phyloP scores from a whole-genome alignment of 2,888 invertebrate genomes.

The Endomychus coccineus region DNA sequence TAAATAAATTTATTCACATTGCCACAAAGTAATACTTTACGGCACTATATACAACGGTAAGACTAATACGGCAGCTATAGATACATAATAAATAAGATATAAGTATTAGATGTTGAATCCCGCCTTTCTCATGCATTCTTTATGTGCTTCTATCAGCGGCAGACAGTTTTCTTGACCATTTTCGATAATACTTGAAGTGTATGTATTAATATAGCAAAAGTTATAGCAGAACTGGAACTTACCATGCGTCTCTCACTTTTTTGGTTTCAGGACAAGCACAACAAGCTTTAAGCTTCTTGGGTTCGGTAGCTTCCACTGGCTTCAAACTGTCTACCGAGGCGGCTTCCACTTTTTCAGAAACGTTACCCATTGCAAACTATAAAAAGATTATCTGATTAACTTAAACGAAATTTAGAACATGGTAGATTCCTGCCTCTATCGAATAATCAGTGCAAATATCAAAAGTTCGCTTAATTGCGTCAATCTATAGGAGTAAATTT shows the following conservation, averaged over 20 bases:
- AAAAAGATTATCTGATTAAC: too few species aligned
- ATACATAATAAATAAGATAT: too few species aligned
- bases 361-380: slow-evolving; percentile 51
- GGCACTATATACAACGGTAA: too few species aligned
- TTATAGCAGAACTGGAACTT: slow-evolving; percentile 33
- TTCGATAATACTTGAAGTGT: slow-evolving; percentile 68
- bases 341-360: slow-evolving; percentile 47
- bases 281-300: slow-evolving; percentile 82
- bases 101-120: slow-evolving; percentile 94
- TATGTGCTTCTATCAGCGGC: slow-evolving; percentile 89
- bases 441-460: too few species aligned
- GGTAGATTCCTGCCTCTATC: too few species aligned
- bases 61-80: too few species aligned
- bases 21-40: too few species aligned
- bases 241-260: slow-evolving; percentile 85
- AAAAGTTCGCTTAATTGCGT: too few species aligned
- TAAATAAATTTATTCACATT: too few species aligned
- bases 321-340: slow-evolving; percentile 28
- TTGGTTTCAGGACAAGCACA: slow-evolving; percentile 98
- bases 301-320: slow-evolving; percentile 50
- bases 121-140: slow-evolving; percentile 90
- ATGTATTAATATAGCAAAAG: slow-evolving; percentile 3
- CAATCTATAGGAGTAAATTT: too few species aligned
- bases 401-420: too few species aligned
- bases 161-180: slow-evolving; percentile 88